phyloP scores from a whole-genome alignment of 1,140 invertebrate species.

The Drosophila suzukii region DNA sequence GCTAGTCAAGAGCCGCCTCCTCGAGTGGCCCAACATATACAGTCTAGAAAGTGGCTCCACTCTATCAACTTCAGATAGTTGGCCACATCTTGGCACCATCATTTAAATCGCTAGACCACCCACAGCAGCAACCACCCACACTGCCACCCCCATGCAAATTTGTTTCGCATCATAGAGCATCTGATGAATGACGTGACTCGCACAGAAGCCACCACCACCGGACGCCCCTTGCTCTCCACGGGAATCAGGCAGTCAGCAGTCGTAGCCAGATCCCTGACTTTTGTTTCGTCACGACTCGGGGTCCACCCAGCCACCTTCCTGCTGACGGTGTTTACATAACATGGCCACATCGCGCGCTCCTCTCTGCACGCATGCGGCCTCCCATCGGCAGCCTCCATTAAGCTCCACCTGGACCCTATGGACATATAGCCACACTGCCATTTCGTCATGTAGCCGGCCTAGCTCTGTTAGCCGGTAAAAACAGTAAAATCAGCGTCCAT shows the following conservation, averaged over 20 bases:
- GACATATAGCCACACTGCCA: background rate
- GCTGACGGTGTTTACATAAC: conserved; percentile 44
- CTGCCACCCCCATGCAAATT: conserved; percentile 55
- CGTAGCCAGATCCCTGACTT: conserved; percentile 40
- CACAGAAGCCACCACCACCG: conserved; percentile 46
- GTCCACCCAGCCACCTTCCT: conserved; percentile 14
- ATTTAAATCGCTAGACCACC: conserved; percentile 39
- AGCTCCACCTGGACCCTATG: conserved; percentile 20
- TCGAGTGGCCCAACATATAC: conserved; percentile 31
- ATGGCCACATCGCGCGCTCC: conserved; percentile 17
- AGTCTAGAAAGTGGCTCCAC: conserved; percentile 28
- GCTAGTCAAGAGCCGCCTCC: background rate
- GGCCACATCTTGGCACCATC: conserved; percentile 14
- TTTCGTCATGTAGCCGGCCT: conserved; percentile 3
- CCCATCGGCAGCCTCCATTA: conserved; percentile 9
- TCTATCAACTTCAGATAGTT: conserved; percentile 44
- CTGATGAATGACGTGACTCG: conserved; percentile 79
- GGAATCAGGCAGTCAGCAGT: conserved; percentile 63
- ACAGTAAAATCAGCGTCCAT: conserved; percentile 23
- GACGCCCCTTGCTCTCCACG: conserved; percentile 40
- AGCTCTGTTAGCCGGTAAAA: conserved; percentile 53
- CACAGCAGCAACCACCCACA: background rate
- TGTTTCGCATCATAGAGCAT: conserved; percentile 75
- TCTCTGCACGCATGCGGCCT: conserved; percentile 51
- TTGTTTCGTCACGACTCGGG: conserved; percentile 42